Evolutionary conservation across 1,140 invertebrate species (phyloP), one percentile per base, ranked within the genome.

Genomic region (Hydropsyche tenuis): DNA sequence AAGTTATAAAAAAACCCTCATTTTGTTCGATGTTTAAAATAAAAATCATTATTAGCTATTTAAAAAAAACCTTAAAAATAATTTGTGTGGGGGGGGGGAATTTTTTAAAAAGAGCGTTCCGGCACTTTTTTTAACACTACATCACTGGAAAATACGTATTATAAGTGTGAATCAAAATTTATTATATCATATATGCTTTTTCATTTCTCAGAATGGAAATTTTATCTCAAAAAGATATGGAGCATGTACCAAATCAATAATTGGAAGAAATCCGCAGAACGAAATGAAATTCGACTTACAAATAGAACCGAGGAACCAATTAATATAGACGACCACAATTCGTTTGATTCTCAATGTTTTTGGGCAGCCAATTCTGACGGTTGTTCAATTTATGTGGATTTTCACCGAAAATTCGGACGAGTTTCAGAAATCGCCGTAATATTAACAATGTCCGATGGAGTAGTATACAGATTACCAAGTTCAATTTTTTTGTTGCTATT

Each of bases 401-500:
- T 87, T 20, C 78, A 81, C 9, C 83, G 81, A 46, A 78, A 70
- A 81, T 79, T 72, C 73, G 78, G 43, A 62, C 74, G 80, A 11
- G 66, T 81, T 0, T 82, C 82, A 1, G 85, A 88, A 79, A 78
- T 86, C 1, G 80, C 80, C 1, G 70, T 89, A 0, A 79, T 82
- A 56, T 76, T 88, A 11, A 83, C 81, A 45, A 78, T 88, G 64
- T 66, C 79, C 12, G 83, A 88, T 79, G 87, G 86, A 16, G 82
- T 77, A 30, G 75, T 77, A 4, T 88, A 87, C 56, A 82, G 81
- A 70, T 78, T 88, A 42, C 84, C 85, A 23, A 82, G 88, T 37
- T 37, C 30, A 37, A 37, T 4, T 37, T n/a, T n/a, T 37, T 37
- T 9, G 30, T 37, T 37, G 30, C 3, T 37, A 9, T 4, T 4